Conservation (phyloP, 2,888 invertebrate genomes). For the Cheilosia urbana region DNA sequence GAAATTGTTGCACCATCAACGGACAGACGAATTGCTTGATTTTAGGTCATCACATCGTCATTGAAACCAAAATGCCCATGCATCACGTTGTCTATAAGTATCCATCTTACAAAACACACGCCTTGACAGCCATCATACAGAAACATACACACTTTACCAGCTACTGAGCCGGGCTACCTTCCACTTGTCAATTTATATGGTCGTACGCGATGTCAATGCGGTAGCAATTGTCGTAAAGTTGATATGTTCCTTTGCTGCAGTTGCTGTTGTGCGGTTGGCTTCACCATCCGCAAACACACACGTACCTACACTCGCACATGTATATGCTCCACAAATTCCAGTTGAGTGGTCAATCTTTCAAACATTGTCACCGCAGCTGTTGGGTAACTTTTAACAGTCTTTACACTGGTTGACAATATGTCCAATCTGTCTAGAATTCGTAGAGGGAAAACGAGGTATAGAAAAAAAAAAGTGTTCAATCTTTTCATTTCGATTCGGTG, state of each 20-base stretch:
- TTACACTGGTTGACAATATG: slow-evolving; percentile 68
- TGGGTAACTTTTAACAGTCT: slow-evolving; percentile 64
- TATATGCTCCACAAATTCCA: slow-evolving; percentile 70
- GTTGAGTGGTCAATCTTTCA: slow-evolving; percentile 74
- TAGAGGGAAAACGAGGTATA: slow-evolving; percentile 30
- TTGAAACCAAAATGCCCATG: slow-evolving; percentile 19
- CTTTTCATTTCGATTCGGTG: slow-evolving; percentile 55
- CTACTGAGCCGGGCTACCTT: slow-evolving; percentile 12
- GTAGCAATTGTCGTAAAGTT: slow-evolving; percentile 70
- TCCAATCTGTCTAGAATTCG: slow-evolving; percentile 66
- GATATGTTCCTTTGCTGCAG: slow-evolving; percentile 52
- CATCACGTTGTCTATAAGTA: slow-evolving; percentile 33
- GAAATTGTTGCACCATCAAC: background rate
- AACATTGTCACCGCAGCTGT: slow-evolving; percentile 71
- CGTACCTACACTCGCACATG: background rate
- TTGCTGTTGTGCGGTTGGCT: slow-evolving; percentile 6
- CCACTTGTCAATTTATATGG: slow-evolving; percentile 69
- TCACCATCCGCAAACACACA: slow-evolving; percentile 17
- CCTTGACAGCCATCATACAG: slow-evolving; percentile 32
- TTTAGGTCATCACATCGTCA: slow-evolving; percentile 14
- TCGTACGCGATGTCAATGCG: slow-evolving; percentile 66
- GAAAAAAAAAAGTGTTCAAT: slow-evolving; percentile 23
- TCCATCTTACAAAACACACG: slow-evolving; percentile 35
- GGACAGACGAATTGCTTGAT: background rate
- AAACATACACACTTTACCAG: slow-evolving; percentile 26